Evolutionary conservation across 53 echinoderm and acorn worm genomes (phyloP).

Genomic region (Holothuria leucospilota): DNA sequence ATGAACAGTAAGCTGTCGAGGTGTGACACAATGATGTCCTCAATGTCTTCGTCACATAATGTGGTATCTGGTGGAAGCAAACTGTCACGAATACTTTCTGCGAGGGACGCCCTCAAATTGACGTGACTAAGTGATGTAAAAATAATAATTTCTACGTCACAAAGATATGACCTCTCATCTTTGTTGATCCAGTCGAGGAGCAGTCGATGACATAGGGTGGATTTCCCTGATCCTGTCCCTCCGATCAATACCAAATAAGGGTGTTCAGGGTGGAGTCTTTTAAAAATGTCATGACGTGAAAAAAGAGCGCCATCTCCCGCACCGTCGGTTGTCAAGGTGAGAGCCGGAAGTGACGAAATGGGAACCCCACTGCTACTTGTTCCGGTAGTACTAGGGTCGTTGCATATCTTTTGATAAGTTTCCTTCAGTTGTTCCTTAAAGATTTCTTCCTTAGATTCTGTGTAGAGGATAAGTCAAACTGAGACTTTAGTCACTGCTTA

Average conservation of each 20-base stretch:
- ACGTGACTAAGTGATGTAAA: constrained; percentile 19
- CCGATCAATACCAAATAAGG: constrained; percentile 23
- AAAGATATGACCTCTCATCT: neutral
- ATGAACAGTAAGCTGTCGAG: constrained; percentile 30
- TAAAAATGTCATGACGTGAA: constrained; percentile 11
- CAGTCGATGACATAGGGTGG: constrained; percentile 11
- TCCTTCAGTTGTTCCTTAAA: constrained; percentile 20
- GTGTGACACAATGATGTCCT: neutral
- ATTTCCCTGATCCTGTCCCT: constrained; percentile 21
- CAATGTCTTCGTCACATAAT: neutral
- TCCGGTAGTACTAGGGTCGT: neutral
- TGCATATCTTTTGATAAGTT: constrained; percentile 11
- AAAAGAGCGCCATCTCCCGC: neutral
- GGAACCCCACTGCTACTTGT: neutral
- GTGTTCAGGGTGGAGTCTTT: neutral
- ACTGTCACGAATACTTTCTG: neutral
- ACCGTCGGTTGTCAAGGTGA: neutral
- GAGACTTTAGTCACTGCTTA: too few relatives aligned
- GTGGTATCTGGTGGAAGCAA: neutral
- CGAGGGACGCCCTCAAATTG: neutral
- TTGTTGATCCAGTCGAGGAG: constrained; percentile 16
- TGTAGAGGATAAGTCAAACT: neutral
- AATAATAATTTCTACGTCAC: constrained; percentile 9
- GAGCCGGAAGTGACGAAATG: constrained; percentile 21
- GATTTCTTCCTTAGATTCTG: constrained; percentile 19